A percentile compares a stretch with the other conserved stretches of the same genome.
phyloP scores from a whole-genome alignment of 2,797 vertebrate species.

The Poecilia picta region DNA sequence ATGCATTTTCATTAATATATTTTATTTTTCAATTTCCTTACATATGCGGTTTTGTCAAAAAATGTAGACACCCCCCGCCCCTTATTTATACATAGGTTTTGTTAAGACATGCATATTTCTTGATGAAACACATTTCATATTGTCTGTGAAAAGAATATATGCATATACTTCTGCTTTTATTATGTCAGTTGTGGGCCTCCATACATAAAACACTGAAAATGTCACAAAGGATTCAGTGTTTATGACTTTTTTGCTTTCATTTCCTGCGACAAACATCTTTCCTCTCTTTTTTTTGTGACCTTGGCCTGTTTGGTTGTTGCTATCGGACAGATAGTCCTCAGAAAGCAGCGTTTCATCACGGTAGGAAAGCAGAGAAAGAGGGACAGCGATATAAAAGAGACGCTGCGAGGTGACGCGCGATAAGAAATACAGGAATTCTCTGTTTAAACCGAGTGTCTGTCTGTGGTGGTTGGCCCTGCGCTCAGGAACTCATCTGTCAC shows the following conservation, averaged over 20 bases:
- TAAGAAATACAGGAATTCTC: slow-evolving; percentile 3
- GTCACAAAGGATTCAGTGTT: background rate
- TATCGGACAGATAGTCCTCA: background rate
- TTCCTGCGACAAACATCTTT: slow-evolving; percentile 10
- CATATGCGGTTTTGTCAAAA: no score
- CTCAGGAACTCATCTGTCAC: slow-evolving; percentile 53
- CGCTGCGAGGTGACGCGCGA: slow-evolving; percentile 5
- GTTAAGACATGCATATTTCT: no score
- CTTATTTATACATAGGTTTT: no score
- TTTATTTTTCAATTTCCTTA: no score
- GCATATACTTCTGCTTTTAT: no score
- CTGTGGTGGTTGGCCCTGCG: slow-evolving; percentile 16
- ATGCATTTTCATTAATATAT: no score
- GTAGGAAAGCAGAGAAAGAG: background rate
- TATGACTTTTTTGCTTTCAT: slow-evolving; percentile 10
- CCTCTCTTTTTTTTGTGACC: background rate
- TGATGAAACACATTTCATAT: no score
- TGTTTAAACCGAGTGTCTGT: slow-evolving; percentile 1
- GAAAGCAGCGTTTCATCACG: background rate
- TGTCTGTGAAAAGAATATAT: no score
- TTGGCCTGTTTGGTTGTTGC: background rate
- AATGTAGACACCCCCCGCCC: no score
- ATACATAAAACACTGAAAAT: background rate
- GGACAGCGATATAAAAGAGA: slow-evolving; percentile 5
- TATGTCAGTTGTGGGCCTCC: no score